These are phyloP conservation scores for Champsocephalus esox DNA, from an alignment of 2,797 vertebrate species.

Conservation along the genomic window DNA sequence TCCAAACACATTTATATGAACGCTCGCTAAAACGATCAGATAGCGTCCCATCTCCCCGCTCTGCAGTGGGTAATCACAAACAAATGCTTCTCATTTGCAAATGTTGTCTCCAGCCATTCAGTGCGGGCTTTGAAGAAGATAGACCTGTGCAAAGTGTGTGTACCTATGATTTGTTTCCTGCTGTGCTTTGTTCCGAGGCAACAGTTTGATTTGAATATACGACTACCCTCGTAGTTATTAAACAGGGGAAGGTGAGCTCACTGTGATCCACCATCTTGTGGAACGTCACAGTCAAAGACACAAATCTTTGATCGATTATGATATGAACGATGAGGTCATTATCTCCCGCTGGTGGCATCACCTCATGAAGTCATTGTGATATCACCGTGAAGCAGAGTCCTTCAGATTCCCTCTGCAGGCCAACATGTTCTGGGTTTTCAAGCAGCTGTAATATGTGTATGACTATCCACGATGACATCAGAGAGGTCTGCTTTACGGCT, in stretches of 20 bases:
- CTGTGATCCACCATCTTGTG: conserved; percentile 3
- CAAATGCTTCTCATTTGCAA: conserved; percentile 18
- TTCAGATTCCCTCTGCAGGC: conserved; percentile 1
- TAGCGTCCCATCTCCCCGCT: conserved; percentile 16
- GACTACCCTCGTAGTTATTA: conserved; percentile 22
- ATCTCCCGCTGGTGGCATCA: conserved; percentile 31
- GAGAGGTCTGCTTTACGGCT: conserved; percentile 47
- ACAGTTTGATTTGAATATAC: conserved; percentile 39
- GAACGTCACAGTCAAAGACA: conserved; percentile 2
- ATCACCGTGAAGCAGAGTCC: conserved; percentile 15
- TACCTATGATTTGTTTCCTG: conserved; percentile 18
- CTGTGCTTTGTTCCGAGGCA: conserved; percentile 32
- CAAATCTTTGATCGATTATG: conserved; percentile 38
- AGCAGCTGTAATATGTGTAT: conserved; percentile 23
- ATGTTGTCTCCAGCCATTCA: conserved; percentile 37
- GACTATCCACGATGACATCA: conserved; percentile 37
- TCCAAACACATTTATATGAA: conserved; percentile 20
- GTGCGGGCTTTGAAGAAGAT: conserved; percentile 40
- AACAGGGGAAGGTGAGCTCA: conserved; percentile 28
- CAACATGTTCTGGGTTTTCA: neutral
- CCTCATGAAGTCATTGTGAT: conserved; percentile 31
- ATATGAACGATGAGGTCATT: conserved; percentile 35
- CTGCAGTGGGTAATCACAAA: conserved; percentile 20
- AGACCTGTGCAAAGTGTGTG: conserved; percentile 20
- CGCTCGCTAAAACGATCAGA: conserved; percentile 23